Evolutionary conservation across 2,797 vertebrate genomes (phyloP).

Genomic region (Silurus aristotelis): DNA sequence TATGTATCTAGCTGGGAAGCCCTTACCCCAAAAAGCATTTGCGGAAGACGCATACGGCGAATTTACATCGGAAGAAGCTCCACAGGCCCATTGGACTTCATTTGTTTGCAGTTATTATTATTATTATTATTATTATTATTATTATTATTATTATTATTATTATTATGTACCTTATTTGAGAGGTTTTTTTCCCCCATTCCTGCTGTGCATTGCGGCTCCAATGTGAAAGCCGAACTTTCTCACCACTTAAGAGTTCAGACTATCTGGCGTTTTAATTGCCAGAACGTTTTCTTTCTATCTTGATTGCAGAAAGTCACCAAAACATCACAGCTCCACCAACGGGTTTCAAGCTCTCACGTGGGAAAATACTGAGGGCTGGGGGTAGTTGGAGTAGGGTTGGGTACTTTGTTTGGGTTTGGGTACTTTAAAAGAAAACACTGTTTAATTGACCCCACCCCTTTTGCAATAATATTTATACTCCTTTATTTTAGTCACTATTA

Average conservation of each 20-base stretch:
- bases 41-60: slow-evolving; percentile 91
- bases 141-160: slow-evolving; percentile 45
- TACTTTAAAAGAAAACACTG: slow-evolving; percentile 47
- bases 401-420: slow-evolving; percentile 49
- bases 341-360: slow-evolving; percentile 66
- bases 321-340: slow-evolving; percentile 48
- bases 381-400: slow-evolving; percentile 9
- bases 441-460: slow-evolving; percentile 54
- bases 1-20: slow-evolving; percentile 97
- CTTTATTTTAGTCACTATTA: slow-evolving; percentile 15
- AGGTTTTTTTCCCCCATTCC: not conserved
- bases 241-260: slow-evolving; percentile 28
- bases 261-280: slow-evolving; percentile 42
- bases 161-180: slow-evolving; percentile 47
- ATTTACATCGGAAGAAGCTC: slow-evolving; percentile 65
- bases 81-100: slow-evolving; percentile 66
- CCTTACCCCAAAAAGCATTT: slow-evolving; percentile 99
- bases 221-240: slow-evolving; percentile 47
- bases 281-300: slow-evolving; percentile 34
- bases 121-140: slow-evolving; percentile 59
- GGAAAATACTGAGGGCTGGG: slow-evolving; percentile 59
- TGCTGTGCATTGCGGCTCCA: slow-evolving; percentile 42
- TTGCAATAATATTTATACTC: slow-evolving; percentile 30
- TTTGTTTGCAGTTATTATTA: slow-evolving; percentile 16
- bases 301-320: slow-evolving; percentile 52